phyloP scores from a whole-genome alignment of 2,797 vertebrate genomes.

The Sebastes glaucus region DNA sequence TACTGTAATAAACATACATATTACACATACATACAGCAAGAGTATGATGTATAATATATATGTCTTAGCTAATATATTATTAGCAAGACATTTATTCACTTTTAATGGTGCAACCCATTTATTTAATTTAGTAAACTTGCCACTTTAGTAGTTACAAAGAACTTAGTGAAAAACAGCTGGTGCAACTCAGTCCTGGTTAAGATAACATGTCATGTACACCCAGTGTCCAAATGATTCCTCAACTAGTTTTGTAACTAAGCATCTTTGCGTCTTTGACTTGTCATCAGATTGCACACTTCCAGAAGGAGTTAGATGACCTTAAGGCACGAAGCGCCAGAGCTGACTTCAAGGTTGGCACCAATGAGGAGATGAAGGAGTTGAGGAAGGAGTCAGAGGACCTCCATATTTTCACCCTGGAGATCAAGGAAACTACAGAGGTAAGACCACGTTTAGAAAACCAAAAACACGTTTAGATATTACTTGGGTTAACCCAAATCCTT shows the following conservation, averaged over 20 bases:
- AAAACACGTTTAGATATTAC: neutral
- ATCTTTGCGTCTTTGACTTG: neutral
- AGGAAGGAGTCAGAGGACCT: constrained; percentile 88
- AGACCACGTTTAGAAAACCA: neutral
- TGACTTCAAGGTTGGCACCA: constrained; percentile 88
- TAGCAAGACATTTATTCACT: neutral
- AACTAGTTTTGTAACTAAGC: neutral
- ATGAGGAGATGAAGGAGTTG: constrained; percentile 89
- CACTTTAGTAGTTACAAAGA: neutral
- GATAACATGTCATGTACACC: neutral
- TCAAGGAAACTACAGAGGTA: constrained; percentile 97
- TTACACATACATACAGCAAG: neutral
- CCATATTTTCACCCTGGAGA: constrained; percentile 90
- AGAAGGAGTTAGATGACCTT: constrained; percentile 95
- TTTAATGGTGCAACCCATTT: too few relatives aligned
- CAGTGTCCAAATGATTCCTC: neutral
- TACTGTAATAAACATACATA: neutral
- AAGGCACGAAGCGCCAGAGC: constrained; percentile 86
- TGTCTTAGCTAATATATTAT: neutral
- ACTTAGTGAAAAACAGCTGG: neutral
- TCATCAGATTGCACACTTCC: constrained; percentile 92
- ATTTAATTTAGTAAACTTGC: neutral
- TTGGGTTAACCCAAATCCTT: neutral
- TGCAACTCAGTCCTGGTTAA: neutral
- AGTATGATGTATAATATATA: too few relatives aligned